phyloP scores from a whole-genome alignment of 2,797 vertebrate genomes.

The Pangasius krempfi region DNA sequence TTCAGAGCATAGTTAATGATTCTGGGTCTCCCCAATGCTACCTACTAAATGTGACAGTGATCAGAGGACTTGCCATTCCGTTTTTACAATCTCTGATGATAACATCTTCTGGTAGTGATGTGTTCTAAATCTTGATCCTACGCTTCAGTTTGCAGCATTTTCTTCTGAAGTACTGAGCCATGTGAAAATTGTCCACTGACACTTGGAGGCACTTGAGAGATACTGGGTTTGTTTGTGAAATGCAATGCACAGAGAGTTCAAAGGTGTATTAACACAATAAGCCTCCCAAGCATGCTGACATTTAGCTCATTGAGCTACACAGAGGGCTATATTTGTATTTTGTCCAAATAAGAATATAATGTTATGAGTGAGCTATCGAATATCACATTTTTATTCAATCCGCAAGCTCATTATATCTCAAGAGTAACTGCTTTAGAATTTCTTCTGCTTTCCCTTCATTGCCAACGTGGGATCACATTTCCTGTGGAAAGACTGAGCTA shows the following conservation, averaged over 20 bases:
- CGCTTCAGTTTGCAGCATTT: neutral
- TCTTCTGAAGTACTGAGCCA: neutral
- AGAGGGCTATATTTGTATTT: slow-evolving; percentile 74
- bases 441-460: slow-evolving; percentile 53
- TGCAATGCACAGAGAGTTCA: slow-evolving; percentile 61
- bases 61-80: neutral
- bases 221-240: slow-evolving; percentile 61
- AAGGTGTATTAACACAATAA: slow-evolving; percentile 74
- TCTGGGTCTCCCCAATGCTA: neutral
- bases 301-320: slow-evolving; percentile 53
- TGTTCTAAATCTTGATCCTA: neutral
- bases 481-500: slow-evolving; percentile 60
- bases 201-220: slow-evolving; percentile 75
- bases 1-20: neutral
- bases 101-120: neutral
- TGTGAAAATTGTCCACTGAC: slow-evolving; percentile 12
- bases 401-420: slow-evolving; percentile 63
- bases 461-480: slow-evolving; percentile 62
- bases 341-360: slow-evolving; percentile 73
- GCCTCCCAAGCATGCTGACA: slow-evolving; percentile 66
- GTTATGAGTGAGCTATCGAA: slow-evolving; percentile 67
- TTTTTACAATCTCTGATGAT: neutral
- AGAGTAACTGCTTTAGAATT: slow-evolving; percentile 68
- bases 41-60: neutral
- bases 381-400: slow-evolving; percentile 69